Base-by-base conservation (phyloP, 2,113 vertebrate species). In the Argyrosomus japonicus region DNA sequence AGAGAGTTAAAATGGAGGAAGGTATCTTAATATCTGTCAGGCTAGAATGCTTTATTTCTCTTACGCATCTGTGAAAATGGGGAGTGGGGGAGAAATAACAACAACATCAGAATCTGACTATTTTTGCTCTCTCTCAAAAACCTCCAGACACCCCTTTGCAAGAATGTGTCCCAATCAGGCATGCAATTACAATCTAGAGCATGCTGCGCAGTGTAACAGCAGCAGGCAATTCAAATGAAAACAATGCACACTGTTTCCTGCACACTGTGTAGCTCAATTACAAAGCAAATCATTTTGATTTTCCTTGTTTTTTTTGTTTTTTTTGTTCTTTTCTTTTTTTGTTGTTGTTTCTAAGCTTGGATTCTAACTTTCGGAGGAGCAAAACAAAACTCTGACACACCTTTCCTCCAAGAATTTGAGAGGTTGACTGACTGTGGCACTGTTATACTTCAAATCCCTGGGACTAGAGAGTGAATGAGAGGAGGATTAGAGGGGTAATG, bases 401-500 rank as follows among this genome's bases (percentile, higher is more conserved):
- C 91, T 84, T 83, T 77, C 84, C 68, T 62, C n/a, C 14, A 62
- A 82, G 86, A 86, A 88, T 83, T 15, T 45, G 51, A 68, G 60
- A 75, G 78, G 82, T 75, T 91, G 89, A 80, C 77, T 82, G 88
- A 83, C 79, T 87, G 87, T 89, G 73, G 87, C 87, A 60, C 82
- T 87, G 85, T 87, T 90, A 40, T 40, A 83, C 79, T 89, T 91
- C 82, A 96, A 96, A 96, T 96, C 93, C 85, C 86, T 70, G 77
- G 81, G 88, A 94, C 93, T 93, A 94, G 90, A 90, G 95, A 95
- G 94, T 90, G 93, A 97, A 95, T 17, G 77, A 93, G 91, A 89
- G 87, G 77, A 79, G 94, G 95, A 97, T 97, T 97, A 96, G 93
- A 94, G 85, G 93, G 91, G 93, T 97, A 96, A 97, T 96, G 93